These are phyloP conservation scores for Bothrops jararaca DNA, from an alignment of 2,113 vertebrate genomes.

Conservation along the genomic window DNA sequence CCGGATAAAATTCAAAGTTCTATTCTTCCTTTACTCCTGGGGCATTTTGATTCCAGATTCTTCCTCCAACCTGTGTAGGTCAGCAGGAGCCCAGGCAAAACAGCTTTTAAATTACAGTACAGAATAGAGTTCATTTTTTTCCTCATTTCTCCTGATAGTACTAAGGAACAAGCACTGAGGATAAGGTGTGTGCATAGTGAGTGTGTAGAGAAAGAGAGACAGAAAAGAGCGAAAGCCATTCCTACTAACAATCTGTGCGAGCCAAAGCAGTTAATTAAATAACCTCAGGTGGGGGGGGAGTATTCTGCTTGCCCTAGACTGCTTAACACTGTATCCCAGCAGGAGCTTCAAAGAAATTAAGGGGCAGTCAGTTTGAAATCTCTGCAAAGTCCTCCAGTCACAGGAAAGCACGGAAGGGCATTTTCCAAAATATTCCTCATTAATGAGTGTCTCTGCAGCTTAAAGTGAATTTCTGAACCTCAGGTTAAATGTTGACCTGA, in stretches of 20 bases:
- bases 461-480: conserved; percentile 33
- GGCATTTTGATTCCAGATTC: neutral
- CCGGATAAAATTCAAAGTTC: neutral
- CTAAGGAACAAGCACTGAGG: neutral
- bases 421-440: conserved; percentile 42
- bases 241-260: accelerated
- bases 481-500: conserved; percentile 39
- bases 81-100: conserved; percentile 5
- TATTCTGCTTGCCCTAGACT: neutral
- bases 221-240: neutral
- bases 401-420: conserved; percentile 44
- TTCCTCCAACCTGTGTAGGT: neutral
- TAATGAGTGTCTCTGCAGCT: conserved; percentile 32
- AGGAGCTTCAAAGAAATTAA: conserved; percentile 44
- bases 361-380: conserved; percentile 8
- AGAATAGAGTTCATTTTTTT: neutral
- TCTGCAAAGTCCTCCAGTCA: conserved; percentile 12
- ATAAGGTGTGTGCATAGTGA: neutral
- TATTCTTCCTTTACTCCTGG: accelerated
- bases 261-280: neutral
- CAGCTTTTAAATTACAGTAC: neutral
- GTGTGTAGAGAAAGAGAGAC: neutral
- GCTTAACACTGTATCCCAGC: neutral
- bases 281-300: neutral
- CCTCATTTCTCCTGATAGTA: neutral